phyloP scores from a whole-genome alignment of 2,797 vertebrate species.

The Kryptolebias ocellatus region DNA sequence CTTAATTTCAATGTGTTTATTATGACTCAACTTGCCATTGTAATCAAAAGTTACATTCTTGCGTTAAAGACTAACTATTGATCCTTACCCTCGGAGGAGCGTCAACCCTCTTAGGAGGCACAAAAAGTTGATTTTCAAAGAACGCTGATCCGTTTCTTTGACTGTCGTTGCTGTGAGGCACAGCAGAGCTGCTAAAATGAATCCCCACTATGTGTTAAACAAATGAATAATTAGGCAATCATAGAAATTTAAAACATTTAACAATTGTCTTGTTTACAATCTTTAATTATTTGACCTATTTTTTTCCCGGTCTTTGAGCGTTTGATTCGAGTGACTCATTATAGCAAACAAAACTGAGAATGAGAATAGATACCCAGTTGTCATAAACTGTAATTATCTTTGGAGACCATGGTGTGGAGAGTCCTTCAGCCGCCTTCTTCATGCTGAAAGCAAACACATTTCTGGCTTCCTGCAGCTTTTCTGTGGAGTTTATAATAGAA shows the following conservation, averaged over 20 bases:
- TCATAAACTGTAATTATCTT: neutral
- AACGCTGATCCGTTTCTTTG: neutral
- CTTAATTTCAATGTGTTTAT: too few species aligned
- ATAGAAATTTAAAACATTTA: neutral
- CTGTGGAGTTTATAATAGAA: conserved; percentile 50
- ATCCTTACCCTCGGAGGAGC: neutral
- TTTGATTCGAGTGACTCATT: neutral
- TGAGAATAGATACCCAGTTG: neutral
- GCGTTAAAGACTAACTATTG: too few species aligned
- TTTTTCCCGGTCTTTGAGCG: neutral
- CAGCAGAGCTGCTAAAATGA: neutral
- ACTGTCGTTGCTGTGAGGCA: neutral
- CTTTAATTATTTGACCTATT: neutral
- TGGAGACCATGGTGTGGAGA: neutral
- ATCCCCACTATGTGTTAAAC: neutral
- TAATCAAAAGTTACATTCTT: too few species aligned
- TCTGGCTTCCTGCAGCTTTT: conserved; percentile 33
- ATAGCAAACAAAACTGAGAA: conserved; percentile 3
- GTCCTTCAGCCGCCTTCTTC: neutral
- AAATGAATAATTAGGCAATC: neutral
- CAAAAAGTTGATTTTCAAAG: neutral
- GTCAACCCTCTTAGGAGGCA: neutral
- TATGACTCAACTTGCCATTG: too few species aligned
- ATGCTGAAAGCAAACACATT: conserved; percentile 22
- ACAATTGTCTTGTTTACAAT: neutral